These are phyloP conservation scores for Agrotis exclamationis DNA, from an alignment of 2,888 invertebrate species.

Conservation along the genomic window DNA sequence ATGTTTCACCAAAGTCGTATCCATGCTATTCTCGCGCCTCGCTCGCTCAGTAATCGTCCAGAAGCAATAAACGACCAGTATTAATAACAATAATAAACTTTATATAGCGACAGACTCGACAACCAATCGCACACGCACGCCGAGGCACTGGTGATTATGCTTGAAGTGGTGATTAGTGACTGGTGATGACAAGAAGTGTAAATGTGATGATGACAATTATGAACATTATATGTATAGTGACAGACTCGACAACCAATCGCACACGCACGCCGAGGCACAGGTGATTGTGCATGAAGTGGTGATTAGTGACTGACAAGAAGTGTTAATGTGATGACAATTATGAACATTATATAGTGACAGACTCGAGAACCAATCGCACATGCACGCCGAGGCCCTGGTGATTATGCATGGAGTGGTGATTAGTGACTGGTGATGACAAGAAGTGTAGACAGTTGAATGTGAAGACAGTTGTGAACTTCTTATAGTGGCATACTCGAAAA, in stretches of 20 bases:
- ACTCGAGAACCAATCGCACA: slow-evolving; percentile 45
- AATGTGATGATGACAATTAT: slow-evolving; percentile 61
- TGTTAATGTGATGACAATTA: background rate
- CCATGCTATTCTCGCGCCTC: slow-evolving; percentile 45
- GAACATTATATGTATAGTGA: slow-evolving; percentile 22
- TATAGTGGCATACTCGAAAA: background rate
- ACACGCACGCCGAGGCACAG: too few relatives aligned
- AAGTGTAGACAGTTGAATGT: too few relatives aligned
- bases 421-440: background rate
- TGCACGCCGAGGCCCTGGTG: background rate
- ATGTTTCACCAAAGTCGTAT: slow-evolving; percentile 39
- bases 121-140: background rate
- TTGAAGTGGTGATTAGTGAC: background rate
- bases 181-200: background rate
- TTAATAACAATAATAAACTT: slow-evolving; percentile 73
- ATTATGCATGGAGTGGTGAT: background rate
- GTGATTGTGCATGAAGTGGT: background rate
- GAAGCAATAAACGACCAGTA: slow-evolving; percentile 72
- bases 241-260: background rate
- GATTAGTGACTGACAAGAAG: background rate
- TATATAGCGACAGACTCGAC: background rate
- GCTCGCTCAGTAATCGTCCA: slow-evolving; percentile 62
- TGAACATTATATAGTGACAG: slow-evolving; percentile 33
- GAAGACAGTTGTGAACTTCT: background rate
- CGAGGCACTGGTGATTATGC: background rate